Evolutionary conservation across 2,888 invertebrate species (phyloP), one percentile per base, ranked within the genome.

Genomic region (Steromphala cineraria): DNA sequence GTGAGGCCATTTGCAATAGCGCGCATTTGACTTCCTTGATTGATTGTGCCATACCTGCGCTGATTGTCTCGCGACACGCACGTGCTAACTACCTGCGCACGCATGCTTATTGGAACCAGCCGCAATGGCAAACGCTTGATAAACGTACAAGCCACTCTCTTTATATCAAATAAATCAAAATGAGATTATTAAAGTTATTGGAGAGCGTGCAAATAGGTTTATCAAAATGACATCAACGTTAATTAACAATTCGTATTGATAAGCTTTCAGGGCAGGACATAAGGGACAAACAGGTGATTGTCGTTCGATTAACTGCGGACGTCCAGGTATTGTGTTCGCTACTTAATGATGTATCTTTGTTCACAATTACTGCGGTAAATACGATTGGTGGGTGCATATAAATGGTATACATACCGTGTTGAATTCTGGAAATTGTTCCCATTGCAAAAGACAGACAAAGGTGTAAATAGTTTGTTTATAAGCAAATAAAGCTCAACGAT

Each of bases 21-120:
- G 36, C 36, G 71, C 36, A 71, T 40, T 71, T 71, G 71, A 71
- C 71, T 71, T 71, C 71, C 71, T 19, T 71, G 71, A 71, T 71
- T 71, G 71, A 71, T 71, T 40, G 40, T 17, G 40, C 13, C 46
- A 31, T 71, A 71, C 71, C 71, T 71, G 71, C 36, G 19, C 19
- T 71, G 40, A 71, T 71, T 71, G 71, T 71, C 71, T 71, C 40
- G 36, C 71, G 71, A 71, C 71, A 71, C 71, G 71, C 71, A 71
- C 71, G 71, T 71, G 71, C 71, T n/a, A 36, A 36, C 28, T 71
- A 71, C 71, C 71, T 71, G 71, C 56, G 24, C 24, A 10, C 71
- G 71, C 40, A n/a, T 71, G 31, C 71, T 28, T 19, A 36, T 36
- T 28, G 71, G 56, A 19, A 56, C 36, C 36, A 36, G 71, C 71